phyloP scores from a whole-genome alignment of 2,797 vertebrate species.

The Eleutherodactylus coqui region DNA sequence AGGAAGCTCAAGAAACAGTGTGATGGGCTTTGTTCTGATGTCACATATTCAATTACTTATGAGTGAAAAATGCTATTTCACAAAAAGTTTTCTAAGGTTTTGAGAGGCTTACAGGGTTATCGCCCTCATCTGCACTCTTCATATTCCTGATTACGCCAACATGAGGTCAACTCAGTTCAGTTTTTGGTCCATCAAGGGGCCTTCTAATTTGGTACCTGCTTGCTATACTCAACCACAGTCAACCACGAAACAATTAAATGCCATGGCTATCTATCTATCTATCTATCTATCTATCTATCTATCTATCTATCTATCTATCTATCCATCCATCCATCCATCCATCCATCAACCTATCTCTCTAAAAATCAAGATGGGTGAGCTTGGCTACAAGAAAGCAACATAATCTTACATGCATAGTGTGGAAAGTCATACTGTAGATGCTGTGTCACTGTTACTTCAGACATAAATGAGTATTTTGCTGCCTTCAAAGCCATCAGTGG shows the following conservation, averaged over 20 bases:
- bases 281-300: conserved; percentile 10
- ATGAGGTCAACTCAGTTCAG: conserved; percentile 40
- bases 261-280: neutral
- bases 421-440: neutral
- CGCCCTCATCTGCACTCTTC: neutral
- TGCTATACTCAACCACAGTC: neutral
- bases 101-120: neutral
- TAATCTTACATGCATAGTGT: neutral
- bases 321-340: neutral
- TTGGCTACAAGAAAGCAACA: neutral
- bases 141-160: neutral
- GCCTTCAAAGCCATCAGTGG: conserved; percentile 39
- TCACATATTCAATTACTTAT: conserved; percentile 6
- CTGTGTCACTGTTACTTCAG: neutral
- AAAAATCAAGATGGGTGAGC: neutral
- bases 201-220: neutral
- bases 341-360: neutral
- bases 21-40: neutral
- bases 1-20: conserved; percentile 15
- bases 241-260: neutral
- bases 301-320: conserved; percentile 11
- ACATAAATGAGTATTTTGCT: conserved; percentile 37
- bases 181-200: conserved; percentile 13
- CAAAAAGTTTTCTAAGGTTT: neutral
- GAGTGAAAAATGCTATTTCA: neutral